Base-by-base conservation (phyloP, 2,888 invertebrate species). In the Pristionchus arcanus region DNA sequence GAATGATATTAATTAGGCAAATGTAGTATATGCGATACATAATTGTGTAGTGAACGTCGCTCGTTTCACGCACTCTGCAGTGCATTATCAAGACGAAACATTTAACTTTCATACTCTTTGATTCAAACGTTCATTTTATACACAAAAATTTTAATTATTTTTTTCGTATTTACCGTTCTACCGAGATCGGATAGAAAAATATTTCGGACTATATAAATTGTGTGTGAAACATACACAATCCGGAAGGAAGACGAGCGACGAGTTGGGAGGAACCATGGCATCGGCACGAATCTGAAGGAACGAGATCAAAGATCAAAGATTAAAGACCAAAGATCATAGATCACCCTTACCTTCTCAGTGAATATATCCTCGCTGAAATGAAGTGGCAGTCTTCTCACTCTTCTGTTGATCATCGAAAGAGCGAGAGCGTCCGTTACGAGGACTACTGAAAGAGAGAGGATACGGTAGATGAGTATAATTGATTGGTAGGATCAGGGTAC, bases 321-420 rank as follows among this genome's bases (percentile, higher is more conserved):
- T 42, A 42, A 9, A 77, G 25, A 42, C 37, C 74, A 42, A 77
- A 42, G 74, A 77, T 77, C 74, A 77, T 42, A 42, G 31, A 31
- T 74, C 34, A 74, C 13, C 11, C 66, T 31, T 4, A 77, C 81
- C 84, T 59, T 85, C 59, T 85, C 84, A 31, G 84, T 59, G 59
- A 85, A 59, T 19, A 85, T 85, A 37, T 85, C 59, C 28, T 85
- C 84, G 19, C n/a, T 85, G 84, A 59, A 85, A 49, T 85, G 84
- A n/a, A 59, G 55, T 11, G 84, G 84, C 34, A 85, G 59, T 37
- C 59, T 85, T n/a, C 84, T 55, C 55, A 85, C 84, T 59, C 59
- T 19, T 85, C 84, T 42, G 49, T 85, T 85, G 84, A 85, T 85
- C 84, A 85, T 85, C 34, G 84, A 85, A 15, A 59, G 49, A 34